phyloP scores from a whole-genome alignment of 2,113 vertebrate genomes.

The Spea multiplicata region DNA sequence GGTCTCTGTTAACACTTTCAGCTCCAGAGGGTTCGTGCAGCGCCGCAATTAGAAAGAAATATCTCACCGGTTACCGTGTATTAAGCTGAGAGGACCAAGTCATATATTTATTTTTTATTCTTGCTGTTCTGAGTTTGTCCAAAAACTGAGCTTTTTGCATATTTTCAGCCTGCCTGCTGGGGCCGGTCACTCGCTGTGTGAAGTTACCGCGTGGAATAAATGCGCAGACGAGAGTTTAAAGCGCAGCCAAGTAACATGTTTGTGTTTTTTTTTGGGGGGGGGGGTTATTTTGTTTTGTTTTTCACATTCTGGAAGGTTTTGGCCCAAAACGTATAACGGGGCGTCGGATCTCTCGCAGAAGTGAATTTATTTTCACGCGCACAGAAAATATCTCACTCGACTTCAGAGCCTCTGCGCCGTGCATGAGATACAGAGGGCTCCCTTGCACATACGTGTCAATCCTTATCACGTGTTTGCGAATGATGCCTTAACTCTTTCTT shows the following conservation, averaged over 20 bases:
- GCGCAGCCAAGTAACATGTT: conserved; percentile 23
- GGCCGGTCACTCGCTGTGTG: conserved; percentile 16
- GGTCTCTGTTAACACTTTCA: not conserved
- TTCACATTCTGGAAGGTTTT: conserved; percentile 23
- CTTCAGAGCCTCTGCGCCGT: too few relatives aligned
- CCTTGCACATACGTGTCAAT: too few relatives aligned
- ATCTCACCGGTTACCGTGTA: not conserved
- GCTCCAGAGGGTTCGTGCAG: not conserved
- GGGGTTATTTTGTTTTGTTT: conserved; percentile 22
- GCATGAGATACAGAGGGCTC: too few relatives aligned
- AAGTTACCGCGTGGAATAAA: conserved; percentile 32
- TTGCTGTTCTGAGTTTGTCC: conserved; percentile 30
- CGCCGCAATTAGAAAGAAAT: not conserved
- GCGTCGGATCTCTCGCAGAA: not conserved
- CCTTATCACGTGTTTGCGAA: too few relatives aligned
- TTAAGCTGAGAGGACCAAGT: not conserved
- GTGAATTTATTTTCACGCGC: not conserved
- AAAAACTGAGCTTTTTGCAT: conserved; percentile 39
- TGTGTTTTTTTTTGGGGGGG: conserved; percentile 39
- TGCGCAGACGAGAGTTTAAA: conserved; percentile 10
- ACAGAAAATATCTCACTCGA: too few relatives aligned
- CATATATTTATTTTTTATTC: not conserved
- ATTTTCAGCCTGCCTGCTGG: conserved; percentile 28
- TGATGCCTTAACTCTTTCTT: too few relatives aligned
- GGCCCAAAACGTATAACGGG: not conserved